A percentile compares a stretch with the other conserved stretches of the same genome.
phyloP scores from a whole-genome alignment of 2,888 invertebrate genomes.

The Brachyptera putata region DNA sequence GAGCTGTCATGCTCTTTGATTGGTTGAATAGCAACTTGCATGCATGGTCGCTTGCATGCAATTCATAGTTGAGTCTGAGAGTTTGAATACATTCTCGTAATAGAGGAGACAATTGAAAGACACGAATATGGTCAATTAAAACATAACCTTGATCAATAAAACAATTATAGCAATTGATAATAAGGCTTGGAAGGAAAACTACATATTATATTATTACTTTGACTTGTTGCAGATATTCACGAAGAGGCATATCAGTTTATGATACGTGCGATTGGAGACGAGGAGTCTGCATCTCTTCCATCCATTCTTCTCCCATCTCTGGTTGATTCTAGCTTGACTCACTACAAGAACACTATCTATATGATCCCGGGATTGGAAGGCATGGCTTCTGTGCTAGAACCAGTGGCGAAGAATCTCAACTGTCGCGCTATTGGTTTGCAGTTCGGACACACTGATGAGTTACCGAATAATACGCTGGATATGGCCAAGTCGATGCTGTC shows the following conservation, averaged over 20 bases:
- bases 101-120: no score
- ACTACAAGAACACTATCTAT: not conserved
- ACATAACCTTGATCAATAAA: no score
- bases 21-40: no score
- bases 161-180: no score
- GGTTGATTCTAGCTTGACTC: not conserved
- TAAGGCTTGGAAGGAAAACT: no score
- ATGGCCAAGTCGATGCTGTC: not conserved
- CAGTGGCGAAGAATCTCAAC: not conserved
- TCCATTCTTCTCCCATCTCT: constrained; percentile 13
- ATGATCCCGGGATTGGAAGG: not conserved
- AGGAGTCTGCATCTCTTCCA: not conserved
- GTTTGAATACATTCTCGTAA: no score
- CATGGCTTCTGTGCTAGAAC: not conserved
- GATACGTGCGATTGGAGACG: constrained; percentile 4
- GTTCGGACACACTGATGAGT: not conserved
- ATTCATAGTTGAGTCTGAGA: no score
- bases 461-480: not conserved
- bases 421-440: not conserved
- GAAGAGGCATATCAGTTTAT: not conserved
- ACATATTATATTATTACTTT: no score
- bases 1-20: no score
- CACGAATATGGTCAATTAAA: no score
- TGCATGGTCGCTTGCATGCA: no score
- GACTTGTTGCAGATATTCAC: no score